Evolutionary conservation across 2,113 vertebrate species (phyloP).

Genomic region (Phainopepla nitens): DNA sequence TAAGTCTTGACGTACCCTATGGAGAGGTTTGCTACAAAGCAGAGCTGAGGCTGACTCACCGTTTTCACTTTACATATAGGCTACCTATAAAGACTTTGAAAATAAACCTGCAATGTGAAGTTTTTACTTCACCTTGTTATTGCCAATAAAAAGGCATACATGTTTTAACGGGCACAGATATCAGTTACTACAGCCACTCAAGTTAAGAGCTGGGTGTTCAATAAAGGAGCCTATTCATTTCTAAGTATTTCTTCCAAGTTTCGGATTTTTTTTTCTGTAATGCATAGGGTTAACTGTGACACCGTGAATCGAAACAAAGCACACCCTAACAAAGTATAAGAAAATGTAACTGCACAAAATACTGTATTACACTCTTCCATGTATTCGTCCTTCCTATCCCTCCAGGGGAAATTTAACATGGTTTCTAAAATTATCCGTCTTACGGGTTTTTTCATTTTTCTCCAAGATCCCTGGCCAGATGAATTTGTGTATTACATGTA

Average conservation of each 20-base stretch:
- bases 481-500: background rate
- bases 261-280: background rate
- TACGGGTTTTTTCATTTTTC: background rate
- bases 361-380: background rate
- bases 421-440: background rate
- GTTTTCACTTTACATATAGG: background rate
- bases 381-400: background rate
- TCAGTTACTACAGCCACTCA: background rate
- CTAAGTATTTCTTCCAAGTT: background rate
- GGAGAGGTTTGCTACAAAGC: background rate
- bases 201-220: constrained; percentile 28
- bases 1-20: background rate
- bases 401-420: background rate
- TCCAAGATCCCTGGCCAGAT: background rate
- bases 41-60: background rate
- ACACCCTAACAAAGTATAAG: background rate
- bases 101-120: background rate
- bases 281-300: background rate
- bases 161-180: background rate
- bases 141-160: background rate
- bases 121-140: background rate
- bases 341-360: background rate
- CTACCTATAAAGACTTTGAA: background rate
- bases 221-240: background rate
- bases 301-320: constrained; percentile 11